These are phyloP conservation scores for Rhagonycha fulva DNA, from an alignment of 2,888 invertebrate genomes.

Conservation along the genomic window DNA sequence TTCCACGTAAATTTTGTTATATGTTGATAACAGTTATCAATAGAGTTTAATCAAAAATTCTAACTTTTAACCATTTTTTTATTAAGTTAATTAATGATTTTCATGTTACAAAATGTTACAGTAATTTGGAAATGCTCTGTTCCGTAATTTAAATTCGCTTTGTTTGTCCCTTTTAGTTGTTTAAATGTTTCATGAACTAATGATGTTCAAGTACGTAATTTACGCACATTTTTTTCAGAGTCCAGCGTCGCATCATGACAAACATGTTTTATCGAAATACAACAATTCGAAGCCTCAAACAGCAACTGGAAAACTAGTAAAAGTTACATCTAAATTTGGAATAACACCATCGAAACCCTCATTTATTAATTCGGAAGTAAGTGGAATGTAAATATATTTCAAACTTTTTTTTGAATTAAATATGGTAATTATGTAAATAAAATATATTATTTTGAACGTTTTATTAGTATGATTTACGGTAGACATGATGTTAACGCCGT, in stretches of 20 bases:
- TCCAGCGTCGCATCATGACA: conserved; percentile 53
- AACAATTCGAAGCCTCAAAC: conserved; percentile 49
- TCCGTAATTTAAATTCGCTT: background rate
- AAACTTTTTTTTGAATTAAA: background rate
- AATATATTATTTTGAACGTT: background rate
- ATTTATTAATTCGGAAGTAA: conserved; percentile 51
- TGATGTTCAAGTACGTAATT: background rate
- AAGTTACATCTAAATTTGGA: conserved; percentile 49
- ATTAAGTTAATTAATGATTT: background rate
- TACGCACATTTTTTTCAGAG: conserved; percentile 47
- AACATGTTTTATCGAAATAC: conserved; percentile 52
- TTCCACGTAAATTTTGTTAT: background rate
- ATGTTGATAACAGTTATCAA: background rate
- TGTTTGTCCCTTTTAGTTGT: background rate
- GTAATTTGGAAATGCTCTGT: background rate
- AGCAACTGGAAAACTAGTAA: conserved; percentile 49
- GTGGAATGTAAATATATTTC: conserved; percentile 26
- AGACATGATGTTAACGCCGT: background rate
- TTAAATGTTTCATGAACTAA: background rate
- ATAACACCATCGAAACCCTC: conserved; percentile 49
- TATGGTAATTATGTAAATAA: background rate
- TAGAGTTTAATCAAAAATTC: background rate
- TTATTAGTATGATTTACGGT: background rate
- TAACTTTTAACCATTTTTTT: background rate
- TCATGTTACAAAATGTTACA: background rate